Conservation (phyloP, 2,797 vertebrate genomes). For the Iguana delicatissima region DNA sequence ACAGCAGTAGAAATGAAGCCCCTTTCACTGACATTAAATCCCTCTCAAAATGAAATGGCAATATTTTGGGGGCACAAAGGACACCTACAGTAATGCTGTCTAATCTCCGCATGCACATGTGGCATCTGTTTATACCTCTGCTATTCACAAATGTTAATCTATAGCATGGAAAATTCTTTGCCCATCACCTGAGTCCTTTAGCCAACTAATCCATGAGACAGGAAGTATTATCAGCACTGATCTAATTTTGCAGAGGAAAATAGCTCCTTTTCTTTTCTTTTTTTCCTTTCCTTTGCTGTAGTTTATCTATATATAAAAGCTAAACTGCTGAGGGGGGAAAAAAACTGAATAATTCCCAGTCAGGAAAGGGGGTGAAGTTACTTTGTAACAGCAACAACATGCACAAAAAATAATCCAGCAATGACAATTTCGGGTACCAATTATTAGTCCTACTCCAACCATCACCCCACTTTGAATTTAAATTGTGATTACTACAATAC, state of each 20-base stretch:
- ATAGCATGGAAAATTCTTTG: not conserved
- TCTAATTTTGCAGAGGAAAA: not conserved
- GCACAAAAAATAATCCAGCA: conserved; percentile 49
- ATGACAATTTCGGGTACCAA: conserved; percentile 53
- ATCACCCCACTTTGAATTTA: conserved; percentile 71
- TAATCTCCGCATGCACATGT: conserved; percentile 22
- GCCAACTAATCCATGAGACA: not conserved
- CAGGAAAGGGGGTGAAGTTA: conserved; percentile 31
- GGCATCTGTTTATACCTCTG: not conserved
- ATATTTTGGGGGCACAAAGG: conserved; percentile 6
- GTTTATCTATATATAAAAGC: not conserved
- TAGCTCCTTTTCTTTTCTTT: not conserved
- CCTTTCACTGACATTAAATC: not conserved
- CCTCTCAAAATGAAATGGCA: conserved; percentile 8
- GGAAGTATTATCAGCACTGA: conserved; percentile 16
- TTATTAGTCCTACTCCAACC: conserved; percentile 21
- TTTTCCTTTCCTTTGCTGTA: not conserved
- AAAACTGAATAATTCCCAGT: conserved; percentile 21
- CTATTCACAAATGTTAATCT: conserved; percentile 14
- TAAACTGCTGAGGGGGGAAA: conserved; percentile 22
- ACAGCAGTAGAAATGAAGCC: not conserved
- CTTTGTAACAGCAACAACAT: conserved; percentile 46
- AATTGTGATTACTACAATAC: conserved; percentile 76
- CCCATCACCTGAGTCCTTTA: not conserved
- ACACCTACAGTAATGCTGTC: not conserved